These are phyloP conservation scores for Psettodes erumei DNA, from an alignment of 2,113 vertebrate species.

Conservation along the genomic window DNA sequence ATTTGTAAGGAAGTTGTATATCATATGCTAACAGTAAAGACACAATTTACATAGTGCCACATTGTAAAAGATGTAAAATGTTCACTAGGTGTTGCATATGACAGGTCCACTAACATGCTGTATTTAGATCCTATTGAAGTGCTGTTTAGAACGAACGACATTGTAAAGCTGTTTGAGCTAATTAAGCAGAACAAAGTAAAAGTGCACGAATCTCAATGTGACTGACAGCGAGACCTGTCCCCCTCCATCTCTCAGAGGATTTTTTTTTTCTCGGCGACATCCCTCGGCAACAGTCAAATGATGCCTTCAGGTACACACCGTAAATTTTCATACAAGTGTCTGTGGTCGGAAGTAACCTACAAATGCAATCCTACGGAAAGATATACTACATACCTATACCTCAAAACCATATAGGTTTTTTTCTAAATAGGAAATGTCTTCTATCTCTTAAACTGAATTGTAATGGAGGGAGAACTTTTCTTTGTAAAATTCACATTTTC, in stretches of 20 bases:
- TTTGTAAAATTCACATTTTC: not conserved
- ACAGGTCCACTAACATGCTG: slow-evolving; percentile 15
- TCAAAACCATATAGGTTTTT: too few relatives aligned
- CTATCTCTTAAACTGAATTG: too few relatives aligned
- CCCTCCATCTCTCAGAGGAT: slow-evolving; percentile 41
- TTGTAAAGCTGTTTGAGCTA: slow-evolving; percentile 12
- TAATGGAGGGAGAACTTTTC: too few relatives aligned
- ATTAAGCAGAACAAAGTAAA: slow-evolving; percentile 45
- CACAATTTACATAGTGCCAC: not conserved
- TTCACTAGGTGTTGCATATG: too few relatives aligned
- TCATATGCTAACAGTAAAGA: not conserved
- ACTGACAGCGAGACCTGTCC: slow-evolving; percentile 54
- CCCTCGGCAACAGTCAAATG: slow-evolving; percentile 83
- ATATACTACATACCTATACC: too few relatives aligned
- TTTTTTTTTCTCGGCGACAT: slow-evolving; percentile 71
- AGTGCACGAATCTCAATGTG: slow-evolving; percentile 26
- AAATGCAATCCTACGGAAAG: too few relatives aligned
- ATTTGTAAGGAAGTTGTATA: not conserved
- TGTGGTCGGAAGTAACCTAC: too few relatives aligned
- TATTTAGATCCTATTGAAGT: slow-evolving; percentile 6
- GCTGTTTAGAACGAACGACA: slow-evolving; percentile 2
- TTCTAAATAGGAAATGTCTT: too few relatives aligned
- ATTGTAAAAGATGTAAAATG: not conserved
- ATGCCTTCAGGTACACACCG: slow-evolving; percentile 61
- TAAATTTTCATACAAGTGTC: slow-evolving; percentile 7